Evolutionary conservation across 2,797 vertebrate species (phyloP), one percentile per base, ranked within the genome.

Genomic region (Acridotheres tristis): DNA sequence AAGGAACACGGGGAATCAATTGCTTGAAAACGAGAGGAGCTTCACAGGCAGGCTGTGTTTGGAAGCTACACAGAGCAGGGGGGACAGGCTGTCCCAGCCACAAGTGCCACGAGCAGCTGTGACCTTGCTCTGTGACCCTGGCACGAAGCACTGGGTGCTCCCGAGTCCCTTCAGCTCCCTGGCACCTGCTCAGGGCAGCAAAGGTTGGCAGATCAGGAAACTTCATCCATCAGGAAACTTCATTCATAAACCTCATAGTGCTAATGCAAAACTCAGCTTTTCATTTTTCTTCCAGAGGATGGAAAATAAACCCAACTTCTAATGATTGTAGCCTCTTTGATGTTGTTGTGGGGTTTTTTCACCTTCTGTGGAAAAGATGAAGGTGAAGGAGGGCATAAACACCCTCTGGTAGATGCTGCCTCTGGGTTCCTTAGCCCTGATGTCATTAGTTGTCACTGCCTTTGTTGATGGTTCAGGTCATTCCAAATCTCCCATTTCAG

Each of bases 131-230:
- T 89, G 32, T 0, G 0, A 7, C 71, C 36, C 3, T 34, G 4
- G 32, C 76, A 40, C 3, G 1, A 26, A 54, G 45, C 34, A 5
- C 59, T 57, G 0, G 0, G 1, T 38, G 51, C 79, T 32, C 58
- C 55, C 1, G 1, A 26, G 42, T 48, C 55, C 67, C 51, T 53
- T 38, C 54, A 75, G 36, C 40, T 75, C 58, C 59, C 48, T 38
- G 80, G 59, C 30, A 36, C 27, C 76, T 65, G 2, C 72, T 45
- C 16, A 16, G n/a, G 71, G 32, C 50, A 45, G 40, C n/a, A 58
- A 10, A 69, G 6, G 7, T n/a, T 71, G 89, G 78, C 68, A 85
- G 54, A 42, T 32, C 30, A 48, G 40, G 42, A 42, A 42, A 42
- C 15, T 42, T 42, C 40, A 42, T 42, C 48, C 36, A 1, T 18